phyloP scores from a whole-genome alignment of 2,888 invertebrate species.

The Hydroisotoma schaefferi region DNA sequence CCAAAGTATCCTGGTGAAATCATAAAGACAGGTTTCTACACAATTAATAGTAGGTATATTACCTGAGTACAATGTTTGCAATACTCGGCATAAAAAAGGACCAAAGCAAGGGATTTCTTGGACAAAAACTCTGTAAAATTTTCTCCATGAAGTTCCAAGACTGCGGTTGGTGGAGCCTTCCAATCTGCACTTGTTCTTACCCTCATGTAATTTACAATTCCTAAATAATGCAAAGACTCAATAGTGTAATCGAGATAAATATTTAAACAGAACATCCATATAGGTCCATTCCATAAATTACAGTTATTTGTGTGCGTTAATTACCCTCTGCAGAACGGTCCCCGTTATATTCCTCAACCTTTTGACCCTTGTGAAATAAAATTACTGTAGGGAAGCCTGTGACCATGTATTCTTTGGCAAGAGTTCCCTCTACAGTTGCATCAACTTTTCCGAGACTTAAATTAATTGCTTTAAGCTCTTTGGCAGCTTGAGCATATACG shows the following conservation, averaged over 20 bases:
- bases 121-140: conserved; percentile 56
- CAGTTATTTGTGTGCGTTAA: too few relatives aligned
- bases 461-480: conserved; percentile 50
- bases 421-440: conserved; percentile 54
- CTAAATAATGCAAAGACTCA: too few relatives aligned
- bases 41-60: too few relatives aligned
- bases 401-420: conserved; percentile 54
- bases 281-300: too few relatives aligned
- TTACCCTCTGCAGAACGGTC: conserved; percentile 52
- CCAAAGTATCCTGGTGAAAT: too few relatives aligned
- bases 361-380: conserved; percentile 56
- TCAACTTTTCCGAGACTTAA: conserved; percentile 56
- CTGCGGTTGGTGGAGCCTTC: conserved; percentile 57
- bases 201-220: conserved; percentile 57
- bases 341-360: conserved; percentile 53
- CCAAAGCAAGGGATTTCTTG: conserved; percentile 54
- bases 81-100: conserved; percentile 62
- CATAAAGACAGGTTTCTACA: too few relatives aligned
- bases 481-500: conserved; percentile 58
- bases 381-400: conserved; percentile 58
- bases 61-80: conserved; percentile 51
- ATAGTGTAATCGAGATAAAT: too few relatives aligned
- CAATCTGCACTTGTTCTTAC: conserved; percentile 56
- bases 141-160: conserved; percentile 54
- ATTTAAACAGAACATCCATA: too few relatives aligned